phyloP scores from a whole-genome alignment of 2,797 vertebrate genomes.

The Lepilemur ruficaudatus region DNA sequence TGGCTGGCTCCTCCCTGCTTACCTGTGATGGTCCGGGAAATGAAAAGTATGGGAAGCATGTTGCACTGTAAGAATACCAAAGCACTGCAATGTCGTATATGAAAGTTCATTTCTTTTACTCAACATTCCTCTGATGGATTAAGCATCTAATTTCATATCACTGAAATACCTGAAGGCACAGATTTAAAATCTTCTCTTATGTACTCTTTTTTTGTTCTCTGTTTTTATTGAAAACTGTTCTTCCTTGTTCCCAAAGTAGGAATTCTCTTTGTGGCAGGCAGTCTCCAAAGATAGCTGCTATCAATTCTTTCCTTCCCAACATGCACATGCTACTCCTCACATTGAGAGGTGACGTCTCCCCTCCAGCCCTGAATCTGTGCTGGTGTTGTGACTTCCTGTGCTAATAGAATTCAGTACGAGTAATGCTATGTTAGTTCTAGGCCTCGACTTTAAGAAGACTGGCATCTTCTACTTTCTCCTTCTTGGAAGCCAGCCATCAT shows the following conservation, averaged over 20 bases:
- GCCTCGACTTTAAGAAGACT: background rate
- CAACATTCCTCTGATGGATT: background rate
- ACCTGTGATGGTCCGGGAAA: background rate
- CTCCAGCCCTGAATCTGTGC: background rate
- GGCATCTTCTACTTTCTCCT: background rate
- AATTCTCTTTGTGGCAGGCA: background rate
- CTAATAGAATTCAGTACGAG: background rate
- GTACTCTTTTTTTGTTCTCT: background rate
- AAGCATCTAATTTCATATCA: background rate
- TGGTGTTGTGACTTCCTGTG: background rate
- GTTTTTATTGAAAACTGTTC: background rate
- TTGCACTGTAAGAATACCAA: background rate
- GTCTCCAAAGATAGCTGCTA: background rate
- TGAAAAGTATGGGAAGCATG: background rate
- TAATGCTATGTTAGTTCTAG: background rate
- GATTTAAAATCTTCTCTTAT: background rate
- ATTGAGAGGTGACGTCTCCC: background rate
- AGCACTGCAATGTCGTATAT: background rate
- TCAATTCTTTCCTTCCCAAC: background rate
- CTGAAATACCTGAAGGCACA: background rate
- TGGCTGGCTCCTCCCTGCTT: background rate
- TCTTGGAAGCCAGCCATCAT: background rate
- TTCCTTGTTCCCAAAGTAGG: background rate
- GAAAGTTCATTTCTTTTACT: background rate
- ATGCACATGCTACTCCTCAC: background rate